Percentiles rank a stretch among this genome's conserved stretches.
Evolutionary conservation across 2,888 invertebrate species (phyloP).

Genomic region (Cosmopolites sordidus): DNA sequence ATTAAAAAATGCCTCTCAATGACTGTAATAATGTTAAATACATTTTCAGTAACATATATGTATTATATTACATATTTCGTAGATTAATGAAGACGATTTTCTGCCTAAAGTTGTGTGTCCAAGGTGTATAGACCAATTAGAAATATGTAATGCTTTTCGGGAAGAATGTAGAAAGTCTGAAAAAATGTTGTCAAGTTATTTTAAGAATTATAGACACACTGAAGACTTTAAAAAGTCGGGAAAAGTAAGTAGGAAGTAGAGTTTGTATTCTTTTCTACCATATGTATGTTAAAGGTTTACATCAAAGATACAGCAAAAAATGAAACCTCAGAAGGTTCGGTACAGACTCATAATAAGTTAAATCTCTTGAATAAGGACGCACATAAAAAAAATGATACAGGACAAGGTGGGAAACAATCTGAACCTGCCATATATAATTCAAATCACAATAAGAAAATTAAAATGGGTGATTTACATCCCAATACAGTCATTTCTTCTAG

Average conservation of each 20-base stretch:
- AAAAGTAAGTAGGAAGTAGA: slow-evolving; percentile 45
- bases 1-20: slow-evolving; percentile 62
- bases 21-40: slow-evolving; percentile 48
- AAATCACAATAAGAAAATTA: slow-evolving; percentile 11
- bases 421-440: slow-evolving; percentile 14
- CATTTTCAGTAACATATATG: neutral
- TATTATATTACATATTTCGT: neutral
- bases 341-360: neutral
- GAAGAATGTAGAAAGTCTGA: slow-evolving; percentile 63
- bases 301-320: slow-evolving; percentile 52
- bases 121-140: slow-evolving; percentile 59
- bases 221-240: slow-evolving; percentile 61
- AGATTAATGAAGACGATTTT: slow-evolving; percentile 65
- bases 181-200: slow-evolving; percentile 63
- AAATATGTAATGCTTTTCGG: slow-evolving; percentile 59
- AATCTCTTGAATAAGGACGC: neutral
- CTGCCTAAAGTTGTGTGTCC: slow-evolving; percentile 66
- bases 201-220: slow-evolving; percentile 57
- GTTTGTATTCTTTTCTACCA: neutral
- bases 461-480: slow-evolving; percentile 5
- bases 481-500: slow-evolving; percentile 13
- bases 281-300: slow-evolving; percentile 47
- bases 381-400: neutral
- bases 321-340: neutral
- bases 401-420: neutral